These are phyloP conservation scores for Sinella curviseta DNA, from an alignment of 1,140 invertebrate species.

Conservation along the genomic window DNA sequence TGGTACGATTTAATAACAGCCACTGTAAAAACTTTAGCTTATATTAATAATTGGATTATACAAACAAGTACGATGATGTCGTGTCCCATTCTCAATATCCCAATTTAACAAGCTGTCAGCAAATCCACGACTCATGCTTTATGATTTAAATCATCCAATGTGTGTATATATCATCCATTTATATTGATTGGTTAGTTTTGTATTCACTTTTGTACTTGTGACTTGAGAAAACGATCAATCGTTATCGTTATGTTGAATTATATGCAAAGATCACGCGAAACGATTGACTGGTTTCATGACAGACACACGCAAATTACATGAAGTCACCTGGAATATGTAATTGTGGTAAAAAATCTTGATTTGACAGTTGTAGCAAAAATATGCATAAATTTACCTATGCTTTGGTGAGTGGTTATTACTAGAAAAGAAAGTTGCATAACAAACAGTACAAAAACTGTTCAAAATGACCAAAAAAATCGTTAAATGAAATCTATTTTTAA, in stretches of 20 bases:
- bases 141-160: background rate
- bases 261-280: background rate
- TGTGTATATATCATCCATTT: background rate
- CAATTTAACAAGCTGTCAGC: slow-evolving; percentile 21
- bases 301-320: background rate
- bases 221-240: background rate
- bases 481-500: background rate
- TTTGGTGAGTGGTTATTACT: background rate
- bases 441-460: background rate
- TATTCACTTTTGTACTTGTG: background rate
- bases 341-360: too few species aligned
- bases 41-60: slow-evolving; percentile 9
- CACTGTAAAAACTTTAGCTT: background rate
- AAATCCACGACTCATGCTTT: slow-evolving; percentile 14
- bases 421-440: background rate
- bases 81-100: background rate
- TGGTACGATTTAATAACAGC: too few species aligned
- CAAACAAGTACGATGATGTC: background rate
- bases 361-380: background rate
- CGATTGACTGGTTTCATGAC: background rate
- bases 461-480: background rate
- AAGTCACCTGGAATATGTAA: background rate
- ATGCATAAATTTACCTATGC: background rate
- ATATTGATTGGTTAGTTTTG: background rate
- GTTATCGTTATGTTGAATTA: background rate